phyloP scores from a whole-genome alignment of 2,113 vertebrate species.

The Eretmochelys imbricata region DNA sequence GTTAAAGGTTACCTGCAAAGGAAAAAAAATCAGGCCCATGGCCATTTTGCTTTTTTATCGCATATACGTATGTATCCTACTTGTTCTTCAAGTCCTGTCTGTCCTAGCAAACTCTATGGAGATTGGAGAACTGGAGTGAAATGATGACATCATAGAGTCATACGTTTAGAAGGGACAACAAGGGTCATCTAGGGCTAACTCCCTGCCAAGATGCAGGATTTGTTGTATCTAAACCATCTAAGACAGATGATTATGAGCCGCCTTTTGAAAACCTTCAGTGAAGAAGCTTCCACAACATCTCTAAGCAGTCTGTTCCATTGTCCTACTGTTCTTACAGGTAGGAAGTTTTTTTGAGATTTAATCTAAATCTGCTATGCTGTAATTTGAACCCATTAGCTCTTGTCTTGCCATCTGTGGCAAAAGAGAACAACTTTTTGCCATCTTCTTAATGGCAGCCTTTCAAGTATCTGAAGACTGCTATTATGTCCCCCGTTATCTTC shows the following conservation, averaged over 20 bases:
- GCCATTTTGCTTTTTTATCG: background rate
- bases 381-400: background rate
- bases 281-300: too few relatives aligned
- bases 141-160: background rate
- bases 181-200: too few relatives aligned
- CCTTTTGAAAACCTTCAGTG: too few relatives aligned
- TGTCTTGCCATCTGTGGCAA: background rate
- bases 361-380: background rate
- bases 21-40: rapidly evolving
- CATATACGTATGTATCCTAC: background rate
- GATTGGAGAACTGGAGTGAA: slow-evolving; percentile 29
- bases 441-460: background rate
- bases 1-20: background rate
- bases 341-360: background rate
- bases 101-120: background rate
- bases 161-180: too few relatives aligned
- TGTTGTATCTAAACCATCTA: too few relatives aligned
- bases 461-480: background rate
- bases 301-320: too few relatives aligned
- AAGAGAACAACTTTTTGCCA: background rate
- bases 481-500: background rate
- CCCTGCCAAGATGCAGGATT: too few relatives aligned
- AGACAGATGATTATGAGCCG: too few relatives aligned
- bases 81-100: background rate
- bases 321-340: too few relatives aligned